A percentile compares a stretch with the other conserved stretches of the same genome.
Conservation (phyloP, 2,113 vertebrate species). For the Cochlearius cochlearius region DNA sequence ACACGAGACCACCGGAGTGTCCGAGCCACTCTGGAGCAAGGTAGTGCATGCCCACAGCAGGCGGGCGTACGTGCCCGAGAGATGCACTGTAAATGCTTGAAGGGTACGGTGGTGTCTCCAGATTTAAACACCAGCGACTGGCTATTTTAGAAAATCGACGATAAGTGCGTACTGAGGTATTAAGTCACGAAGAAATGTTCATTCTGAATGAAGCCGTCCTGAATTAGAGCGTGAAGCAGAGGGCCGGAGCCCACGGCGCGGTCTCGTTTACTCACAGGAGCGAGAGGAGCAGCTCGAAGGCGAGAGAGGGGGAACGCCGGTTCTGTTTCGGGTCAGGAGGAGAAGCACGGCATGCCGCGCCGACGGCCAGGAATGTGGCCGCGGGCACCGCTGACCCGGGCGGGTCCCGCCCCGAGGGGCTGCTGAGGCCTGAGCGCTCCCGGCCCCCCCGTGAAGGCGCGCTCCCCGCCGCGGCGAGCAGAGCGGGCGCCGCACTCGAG, state of each 20-base stretch:
- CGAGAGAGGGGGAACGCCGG: background rate
- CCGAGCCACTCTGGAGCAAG: rapidly evolving
- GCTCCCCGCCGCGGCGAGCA: background rate
- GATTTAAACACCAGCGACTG: background rate
- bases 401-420: background rate
- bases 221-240: background rate
- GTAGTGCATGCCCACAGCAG: rapidly evolving
- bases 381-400: background rate
- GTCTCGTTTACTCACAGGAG: background rate
- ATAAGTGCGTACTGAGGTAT: background rate
- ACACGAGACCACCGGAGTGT: rapidly evolving
- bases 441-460: background rate
- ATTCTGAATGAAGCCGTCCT: slow-evolving; percentile 17
- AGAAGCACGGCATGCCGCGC: background rate
- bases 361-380: background rate
- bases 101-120: background rate
- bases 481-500: background rate
- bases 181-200: background rate
- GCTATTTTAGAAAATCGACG: background rate
- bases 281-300: background rate
- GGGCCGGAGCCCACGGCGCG: background rate
- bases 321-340: background rate
- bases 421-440: background rate
- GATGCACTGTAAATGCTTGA: background rate
- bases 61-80: rapidly evolving